These are phyloP conservation scores for Tupaia chinensis DNA, from an alignment of 2,113 vertebrate genomes.

Conservation along the genomic window DNA sequence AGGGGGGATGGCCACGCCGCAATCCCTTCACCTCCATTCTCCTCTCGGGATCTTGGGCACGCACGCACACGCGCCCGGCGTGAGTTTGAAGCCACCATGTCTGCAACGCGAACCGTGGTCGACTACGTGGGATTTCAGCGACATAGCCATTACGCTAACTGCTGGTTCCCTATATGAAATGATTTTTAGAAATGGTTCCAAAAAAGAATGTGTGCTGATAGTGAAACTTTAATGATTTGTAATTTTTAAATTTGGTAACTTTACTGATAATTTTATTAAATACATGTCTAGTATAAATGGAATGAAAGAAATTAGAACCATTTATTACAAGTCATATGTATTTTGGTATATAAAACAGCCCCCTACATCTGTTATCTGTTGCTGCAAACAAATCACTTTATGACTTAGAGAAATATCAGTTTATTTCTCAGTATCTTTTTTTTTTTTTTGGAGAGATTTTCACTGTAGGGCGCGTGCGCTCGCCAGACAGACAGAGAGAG, in stretches of 20 bases:
- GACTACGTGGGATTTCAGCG: no score
- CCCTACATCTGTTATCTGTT: neutral
- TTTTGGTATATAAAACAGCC: constrained; percentile 8
- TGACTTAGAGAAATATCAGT: neutral
- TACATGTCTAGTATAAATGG: neutral
- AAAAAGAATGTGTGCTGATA: constrained; percentile 24
- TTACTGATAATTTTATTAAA: constrained; percentile 22
- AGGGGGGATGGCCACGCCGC: no score
- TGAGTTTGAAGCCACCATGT: no score
- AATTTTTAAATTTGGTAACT: constrained; percentile 15
- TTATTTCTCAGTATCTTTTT: no score
- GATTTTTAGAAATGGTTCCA: neutral
- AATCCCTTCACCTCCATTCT: no score
- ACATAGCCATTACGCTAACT: no score
- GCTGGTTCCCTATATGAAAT: neutral
- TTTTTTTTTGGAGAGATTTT: no score
- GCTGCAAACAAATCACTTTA: neutral
- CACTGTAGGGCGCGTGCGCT: no score
- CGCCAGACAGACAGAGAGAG: no score
- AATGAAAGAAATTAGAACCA: neutral
- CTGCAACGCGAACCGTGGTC: no score
- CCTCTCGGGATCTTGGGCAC: no score
- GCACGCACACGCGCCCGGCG: no score
- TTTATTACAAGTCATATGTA: neutral
- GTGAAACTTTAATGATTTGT: neutral